Base-by-base conservation (phyloP, 2,888 invertebrate species). In the Octodonta nipae region DNA sequence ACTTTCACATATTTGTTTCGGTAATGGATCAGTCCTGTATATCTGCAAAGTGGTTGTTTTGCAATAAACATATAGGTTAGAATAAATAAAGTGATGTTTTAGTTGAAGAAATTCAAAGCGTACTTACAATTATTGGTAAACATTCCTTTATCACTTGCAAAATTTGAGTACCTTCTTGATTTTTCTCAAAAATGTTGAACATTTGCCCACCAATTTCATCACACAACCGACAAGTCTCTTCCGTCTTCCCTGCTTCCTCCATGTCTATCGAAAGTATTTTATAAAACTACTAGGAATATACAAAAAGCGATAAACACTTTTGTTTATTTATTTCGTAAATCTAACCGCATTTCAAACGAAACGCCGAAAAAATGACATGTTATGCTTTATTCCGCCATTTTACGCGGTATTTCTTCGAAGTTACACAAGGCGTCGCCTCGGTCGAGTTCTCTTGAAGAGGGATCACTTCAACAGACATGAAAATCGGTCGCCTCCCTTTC, bases 131-230 rank as follows among this genome's bases (percentile, higher is more conserved):
- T 29, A 61, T 50, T 22, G 58, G 58, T 29, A 63, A 42, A 41
- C 54, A 58, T 34, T 61, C 56, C 41, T 58, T 58, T 34, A 63
- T 60, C 14, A 63, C 36, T 30, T 60, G 53, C 14, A 63, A 44
- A 28, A 61, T 52, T 46, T 61, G 55, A 42, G 52, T 51, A 32
- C 61, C 60, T 37, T 54, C 52, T 20, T 50, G 51, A 40, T 54
- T 60, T 44, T 58, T 59, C 29, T 56, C 55, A 44, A 63, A 61
- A 45, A 63, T 50, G 46, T 51, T 57, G 38, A 52, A 52, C 56
- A 58, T 54, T 43, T 55, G 50, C 33, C 49, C 50, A 25, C 45
- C 45, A 27, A 41, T 44, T 39, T 50, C 44, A 36, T 60, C 61
- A 45, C 62, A 62, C 26, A 62, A 49, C 30, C 62, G 53, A 43